Base-by-base conservation (phyloP, 1,140 invertebrate species). In the Diabrotica virgifera region DNA sequence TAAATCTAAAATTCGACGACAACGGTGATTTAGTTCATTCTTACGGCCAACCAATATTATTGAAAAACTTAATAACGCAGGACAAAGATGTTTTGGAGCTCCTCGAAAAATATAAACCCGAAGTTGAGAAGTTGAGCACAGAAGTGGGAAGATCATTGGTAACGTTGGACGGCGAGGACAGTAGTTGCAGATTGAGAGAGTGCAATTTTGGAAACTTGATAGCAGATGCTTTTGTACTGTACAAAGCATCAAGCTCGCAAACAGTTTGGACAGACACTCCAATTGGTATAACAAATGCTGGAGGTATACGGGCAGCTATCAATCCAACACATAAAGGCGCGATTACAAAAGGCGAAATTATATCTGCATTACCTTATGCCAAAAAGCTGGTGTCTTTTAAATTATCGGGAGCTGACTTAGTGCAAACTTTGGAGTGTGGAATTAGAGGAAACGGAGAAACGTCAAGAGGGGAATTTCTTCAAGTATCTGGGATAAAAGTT, bases 141-240 rank as follows among this genome's bases (percentile, higher is more conserved):
- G 77, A 85, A 36, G 77, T 93, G 12, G 92, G 91, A 0, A 78
- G 77, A 6, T 89, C 86, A 0, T 85, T 83, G 61, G 86, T 88
- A 2, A 84, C 88, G 13, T 64, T 84, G 9, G 81, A 94, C 11
- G 84, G 90, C 59, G 80, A 92, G n/a, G 40, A 5, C n/a, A 77
- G 80, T 6, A 77, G 80, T 6, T 96, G 94, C 74, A 83, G 91
- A 53, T 72, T 82, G 50, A 65, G 71, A 50, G 94, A 97, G 77
- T 96, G 93, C 75, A 95, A 94, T 77, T 80, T 96, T 52, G 94
- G 93, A 46, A 94, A 95, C 79, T 74, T 95, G 1, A 82, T 94
- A 46, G 81, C 90, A 0, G 93, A 95, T 74, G 85, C 91, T 6
- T 85, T 92, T 68, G 77, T 88, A 37, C 71, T 84, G 71, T 79